Evolutionary conservation across 2,888 invertebrate species (phyloP), one percentile per base, ranked within the genome.

Genomic region (Seira ritae): DNA sequence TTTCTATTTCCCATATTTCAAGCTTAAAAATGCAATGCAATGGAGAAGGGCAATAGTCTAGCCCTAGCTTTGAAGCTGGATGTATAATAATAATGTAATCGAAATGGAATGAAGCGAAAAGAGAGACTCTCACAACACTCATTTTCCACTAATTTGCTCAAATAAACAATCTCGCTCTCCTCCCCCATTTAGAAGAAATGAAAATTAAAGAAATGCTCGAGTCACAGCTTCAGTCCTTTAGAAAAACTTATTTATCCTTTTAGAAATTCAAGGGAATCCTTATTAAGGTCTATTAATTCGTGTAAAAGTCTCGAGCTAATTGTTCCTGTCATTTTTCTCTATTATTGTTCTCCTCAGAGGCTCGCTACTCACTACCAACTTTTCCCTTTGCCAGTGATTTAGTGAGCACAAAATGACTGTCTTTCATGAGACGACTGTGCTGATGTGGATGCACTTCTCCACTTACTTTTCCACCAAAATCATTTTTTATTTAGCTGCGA

Each of bases 21-120:
- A 8, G 8, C 31, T 31, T 3, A 42, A 8, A 42, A 42, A 42
- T 42, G 17, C 6, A 50, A 50, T 12, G 50, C n/a, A 12, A 42
- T 42, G 50, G 50, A 50, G 15, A 50, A 50, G 2, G 50, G 50
- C 6, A 50, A 50, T 8, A n/a, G 15, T 3, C 50, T 8, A 12
- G 50, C n/a, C n/a, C n/a, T n/a, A n/a, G n/a, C n/a, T n/a, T n/a
- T n/a, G 15, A 50, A 12, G 12, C 6, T 50, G 50, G 17, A 50
- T 50, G 50, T 15, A 15, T 50, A 50, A 50, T 50, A 3, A 15
- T 8, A 73, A 80, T 80, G 50, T 50, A 50, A 50, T 50, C 50
- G 50, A 50, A 73, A 80, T 80, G 73, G 42, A 80, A 80, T 80
- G 80, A 80, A 80, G 73, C 68, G 73, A 46, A 73, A 72, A 79